Percentiles rank a stretch among this genome's conserved stretches.
Conservation (phyloP, 2,797 vertebrate species). For the Scleropages formosus region DNA sequence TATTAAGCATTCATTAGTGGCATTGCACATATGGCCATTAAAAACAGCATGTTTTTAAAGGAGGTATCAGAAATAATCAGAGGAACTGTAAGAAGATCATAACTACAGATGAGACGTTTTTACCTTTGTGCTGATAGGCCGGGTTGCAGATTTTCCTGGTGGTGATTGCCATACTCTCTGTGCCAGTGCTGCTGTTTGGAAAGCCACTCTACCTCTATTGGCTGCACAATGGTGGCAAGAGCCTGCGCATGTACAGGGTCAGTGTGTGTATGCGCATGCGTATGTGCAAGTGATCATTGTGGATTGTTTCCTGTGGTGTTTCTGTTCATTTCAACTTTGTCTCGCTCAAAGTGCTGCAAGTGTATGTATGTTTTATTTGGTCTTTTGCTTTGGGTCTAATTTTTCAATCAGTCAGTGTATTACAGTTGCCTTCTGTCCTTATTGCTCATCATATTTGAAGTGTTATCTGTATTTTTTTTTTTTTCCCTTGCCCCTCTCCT, state of each 20-base stretch:
- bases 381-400: background rate
- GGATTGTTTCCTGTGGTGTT: background rate
- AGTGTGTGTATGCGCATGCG: too few relatives aligned
- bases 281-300: background rate
- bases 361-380: background rate
- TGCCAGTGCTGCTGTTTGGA: conserved; percentile 88
- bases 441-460: too few relatives aligned
- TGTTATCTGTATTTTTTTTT: too few relatives aligned
- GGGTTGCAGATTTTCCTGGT: conserved; percentile 82
- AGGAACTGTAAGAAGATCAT: too few relatives aligned
- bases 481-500: too few relatives aligned
- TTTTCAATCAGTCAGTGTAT: too few relatives aligned
- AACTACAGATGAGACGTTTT: too few relatives aligned
- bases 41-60: too few relatives aligned
- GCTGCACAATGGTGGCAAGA: conserved; percentile 77
- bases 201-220: conserved; percentile 92
- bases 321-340: background rate
- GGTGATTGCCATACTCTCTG: conserved; percentile 75
- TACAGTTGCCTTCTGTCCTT: too few relatives aligned
- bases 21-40: too few relatives aligned
- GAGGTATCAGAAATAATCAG: too few relatives aligned
- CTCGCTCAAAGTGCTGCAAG: background rate
- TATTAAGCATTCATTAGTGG: too few relatives aligned
- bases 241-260: conserved; percentile 80
- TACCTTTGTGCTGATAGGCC: conserved; percentile 56